Evolutionary conservation across 2,888 invertebrate genomes (phyloP).

Genomic region (Ophioninae sp.): DNA sequence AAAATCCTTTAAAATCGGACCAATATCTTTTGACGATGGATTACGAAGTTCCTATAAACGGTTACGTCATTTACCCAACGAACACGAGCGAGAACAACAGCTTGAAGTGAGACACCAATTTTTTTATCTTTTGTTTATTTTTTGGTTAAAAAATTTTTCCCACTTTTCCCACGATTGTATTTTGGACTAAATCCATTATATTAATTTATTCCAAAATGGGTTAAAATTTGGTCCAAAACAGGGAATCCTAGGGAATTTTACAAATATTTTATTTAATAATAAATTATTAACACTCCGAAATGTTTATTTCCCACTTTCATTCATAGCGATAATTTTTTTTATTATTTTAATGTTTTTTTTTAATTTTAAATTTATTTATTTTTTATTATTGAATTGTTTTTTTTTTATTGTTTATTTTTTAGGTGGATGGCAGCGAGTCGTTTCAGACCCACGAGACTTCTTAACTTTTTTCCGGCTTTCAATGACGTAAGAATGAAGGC

Average conservation of each 20-base stretch:
- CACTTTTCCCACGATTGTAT: neutral
- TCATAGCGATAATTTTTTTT: no score
- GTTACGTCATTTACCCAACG: conserved; percentile 55
- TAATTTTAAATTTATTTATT: neutral
- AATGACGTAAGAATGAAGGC: conserved; percentile 91
- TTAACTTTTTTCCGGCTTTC: conserved; percentile 79
- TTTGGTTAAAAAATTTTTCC: neutral
- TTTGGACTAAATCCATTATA: no score
- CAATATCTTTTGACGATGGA: conserved; percentile 72
- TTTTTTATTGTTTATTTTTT: neutral
- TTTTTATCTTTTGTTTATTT: conserved; percentile 5
- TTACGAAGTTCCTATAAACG: conserved; percentile 68
- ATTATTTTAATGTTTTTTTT: neutral
- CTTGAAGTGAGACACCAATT: conserved; percentile 51
- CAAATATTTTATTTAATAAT: no score
- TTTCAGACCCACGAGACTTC: conserved; percentile 68
- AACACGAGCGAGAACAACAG: conserved; percentile 59
- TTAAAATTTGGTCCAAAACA: no score
- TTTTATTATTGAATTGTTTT: neutral
- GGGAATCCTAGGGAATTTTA: no score
- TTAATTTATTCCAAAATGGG: no score
- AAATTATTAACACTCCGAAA: conserved; percentile 1
- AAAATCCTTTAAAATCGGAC: conserved; percentile 65
- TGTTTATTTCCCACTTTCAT: no score
- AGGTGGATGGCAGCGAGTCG: conserved; percentile 69